phyloP scores from a whole-genome alignment of 2,797 vertebrate species.

The Streptopelia turtur region DNA sequence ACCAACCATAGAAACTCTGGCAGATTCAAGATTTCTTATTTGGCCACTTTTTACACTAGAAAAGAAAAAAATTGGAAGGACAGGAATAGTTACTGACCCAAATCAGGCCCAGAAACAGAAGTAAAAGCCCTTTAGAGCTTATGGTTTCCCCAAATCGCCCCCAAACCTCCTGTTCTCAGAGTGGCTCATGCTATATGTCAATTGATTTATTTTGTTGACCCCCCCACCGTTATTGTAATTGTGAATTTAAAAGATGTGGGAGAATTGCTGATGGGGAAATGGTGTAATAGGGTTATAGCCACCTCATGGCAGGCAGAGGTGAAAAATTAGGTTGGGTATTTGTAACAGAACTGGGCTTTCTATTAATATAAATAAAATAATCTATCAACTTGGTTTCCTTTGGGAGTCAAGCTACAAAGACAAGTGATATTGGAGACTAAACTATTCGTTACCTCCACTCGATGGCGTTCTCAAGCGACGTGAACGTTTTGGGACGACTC shows the following conservation, averaged over 20 bases:
- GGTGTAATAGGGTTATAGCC: neutral
- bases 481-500: conserved; percentile 97
- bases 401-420: neutral
- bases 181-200: fast-evolving
- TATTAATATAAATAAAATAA: neutral
- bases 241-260: neutral
- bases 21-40: conserved; percentile 95
- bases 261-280: neutral
- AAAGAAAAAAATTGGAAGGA: neutral
- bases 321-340: neutral
- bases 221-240: fast-evolving
- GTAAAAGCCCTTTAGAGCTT: neutral
- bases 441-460: conserved; percentile 91
- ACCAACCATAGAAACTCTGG: conserved; percentile 96
- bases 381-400: neutral
- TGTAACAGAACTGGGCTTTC: neutral
- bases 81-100: neutral
- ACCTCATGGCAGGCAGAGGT: neutral
- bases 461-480: conserved; percentile 96
- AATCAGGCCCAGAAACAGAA: neutral
- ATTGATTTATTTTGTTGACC: fast-evolving
- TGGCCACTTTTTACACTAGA: conserved; percentile 96
- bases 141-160: neutral
- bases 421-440: neutral
- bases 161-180: neutral